A percentile compares a stretch with the other conserved stretches of the same genome.
These are phyloP conservation scores for Pseudorectes ferrugineus DNA, from an alignment of 2,113 vertebrate species.

Conservation along the genomic window DNA sequence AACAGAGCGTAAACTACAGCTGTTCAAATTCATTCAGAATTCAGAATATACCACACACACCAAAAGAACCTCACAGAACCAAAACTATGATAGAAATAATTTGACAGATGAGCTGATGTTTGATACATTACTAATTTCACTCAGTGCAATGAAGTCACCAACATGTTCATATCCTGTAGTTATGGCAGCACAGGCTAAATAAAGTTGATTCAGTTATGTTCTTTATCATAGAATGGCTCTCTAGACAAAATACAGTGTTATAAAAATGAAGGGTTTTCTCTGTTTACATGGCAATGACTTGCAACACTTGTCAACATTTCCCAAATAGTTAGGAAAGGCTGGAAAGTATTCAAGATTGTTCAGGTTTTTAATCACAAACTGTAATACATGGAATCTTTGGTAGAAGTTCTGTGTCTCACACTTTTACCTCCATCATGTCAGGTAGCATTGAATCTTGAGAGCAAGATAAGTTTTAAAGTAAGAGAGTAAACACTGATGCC, in stretches of 20 bases:
- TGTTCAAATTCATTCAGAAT: neutral
- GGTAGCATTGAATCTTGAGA: neutral
- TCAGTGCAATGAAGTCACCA: neutral
- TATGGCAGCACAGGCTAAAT: neutral
- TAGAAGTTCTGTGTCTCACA: neutral
- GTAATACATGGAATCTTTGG: neutral
- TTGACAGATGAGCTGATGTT: neutral
- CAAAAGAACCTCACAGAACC: neutral
- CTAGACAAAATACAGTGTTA: neutral
- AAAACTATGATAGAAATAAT: neutral
- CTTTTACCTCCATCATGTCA: neutral
- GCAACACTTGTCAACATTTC: neutral
- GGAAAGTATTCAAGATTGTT: neutral
- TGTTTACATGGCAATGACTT: neutral
- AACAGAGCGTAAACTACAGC: neutral
- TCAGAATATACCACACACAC: neutral
- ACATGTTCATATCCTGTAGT: neutral
- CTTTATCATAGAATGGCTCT: neutral
- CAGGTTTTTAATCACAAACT: neutral
- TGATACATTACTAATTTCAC: neutral
- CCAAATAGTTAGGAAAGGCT: neutral
- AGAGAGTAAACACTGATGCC: neutral
- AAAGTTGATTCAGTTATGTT: neutral
- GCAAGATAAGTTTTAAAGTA: neutral
- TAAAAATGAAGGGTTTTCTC: neutral